A percentile compares a stretch with the other conserved stretches of the same genome.
Conservation (phyloP, 2,113 vertebrate species). For the Stomatorhinus ivindoensis region DNA sequence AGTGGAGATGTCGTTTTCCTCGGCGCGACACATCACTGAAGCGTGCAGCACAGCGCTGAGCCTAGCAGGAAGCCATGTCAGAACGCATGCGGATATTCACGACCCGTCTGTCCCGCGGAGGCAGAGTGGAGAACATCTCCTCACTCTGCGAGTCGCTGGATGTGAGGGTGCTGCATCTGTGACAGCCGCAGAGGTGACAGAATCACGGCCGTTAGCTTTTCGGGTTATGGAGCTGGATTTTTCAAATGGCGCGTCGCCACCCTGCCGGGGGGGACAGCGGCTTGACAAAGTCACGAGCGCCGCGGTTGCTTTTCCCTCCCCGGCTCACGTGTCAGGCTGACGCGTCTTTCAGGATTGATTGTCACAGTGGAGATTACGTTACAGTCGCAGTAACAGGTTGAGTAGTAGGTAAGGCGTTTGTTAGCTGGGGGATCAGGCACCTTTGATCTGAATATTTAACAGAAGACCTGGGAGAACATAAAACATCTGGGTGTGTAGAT, state of each 20-base stretch:
- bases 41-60: background rate
- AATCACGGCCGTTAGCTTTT: background rate
- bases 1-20: background rate
- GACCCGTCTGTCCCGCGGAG: background rate
- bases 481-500: conserved; percentile 1
- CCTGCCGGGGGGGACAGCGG: background rate
- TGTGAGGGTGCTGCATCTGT: background rate
- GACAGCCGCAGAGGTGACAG: background rate
- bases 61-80: background rate
- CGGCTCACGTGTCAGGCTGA: background rate
- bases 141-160: background rate
- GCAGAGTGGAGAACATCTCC: background rate
- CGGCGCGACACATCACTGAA: background rate
- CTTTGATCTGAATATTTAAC: background rate
- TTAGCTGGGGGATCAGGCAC: background rate
- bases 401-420: background rate
- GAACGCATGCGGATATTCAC: background rate
- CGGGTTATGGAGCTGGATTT: background rate
- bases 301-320: background rate
- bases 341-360: background rate
- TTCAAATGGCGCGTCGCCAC: background rate
- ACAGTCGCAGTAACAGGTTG: background rate
- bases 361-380: background rate
- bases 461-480: background rate
- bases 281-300: background rate